phyloP scores from a whole-genome alignment of 2,113 vertebrate genomes.

The Regulus satrapa region DNA sequence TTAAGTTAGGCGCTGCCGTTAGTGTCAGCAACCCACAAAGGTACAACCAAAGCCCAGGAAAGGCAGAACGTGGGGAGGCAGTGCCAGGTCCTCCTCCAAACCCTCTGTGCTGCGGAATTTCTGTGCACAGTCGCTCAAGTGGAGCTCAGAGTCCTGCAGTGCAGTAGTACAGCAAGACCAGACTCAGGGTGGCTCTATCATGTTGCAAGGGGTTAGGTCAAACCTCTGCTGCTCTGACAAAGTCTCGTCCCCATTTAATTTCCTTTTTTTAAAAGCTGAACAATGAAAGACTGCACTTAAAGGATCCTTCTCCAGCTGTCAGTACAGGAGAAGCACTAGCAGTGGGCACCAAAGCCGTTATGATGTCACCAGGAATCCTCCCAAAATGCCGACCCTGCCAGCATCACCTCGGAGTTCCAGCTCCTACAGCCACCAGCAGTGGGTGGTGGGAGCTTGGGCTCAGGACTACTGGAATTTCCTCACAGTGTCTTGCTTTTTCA shows the following conservation, averaged over 20 bases:
- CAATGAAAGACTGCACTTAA: background rate
- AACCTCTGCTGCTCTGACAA: background rate
- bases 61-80: background rate
- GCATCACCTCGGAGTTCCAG: background rate
- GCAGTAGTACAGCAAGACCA: slow-evolving; percentile 21
- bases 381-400: background rate
- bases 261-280: slow-evolving; percentile 29
- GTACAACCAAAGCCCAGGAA: background rate
- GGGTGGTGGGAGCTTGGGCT: background rate
- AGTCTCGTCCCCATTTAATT: slow-evolving; percentile 48
- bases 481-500: background rate
- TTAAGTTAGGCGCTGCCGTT: background rate
- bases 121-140: background rate
- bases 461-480: background rate
- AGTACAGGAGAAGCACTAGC: slow-evolving; percentile 59
- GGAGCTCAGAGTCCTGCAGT: background rate
- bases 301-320: background rate
- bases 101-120: background rate
- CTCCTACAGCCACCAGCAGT: background rate
- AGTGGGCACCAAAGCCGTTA: slow-evolving; percentile 77
- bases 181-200: background rate
- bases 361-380: slow-evolving; percentile 61
- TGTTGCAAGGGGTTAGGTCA: slow-evolving; percentile 8
- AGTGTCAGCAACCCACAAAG: background rate
- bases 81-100: background rate